Evolutionary conservation across 2,888 invertebrate species (phyloP), one percentile per base, ranked within the genome.

Genomic region (Fragum fragum): DNA sequence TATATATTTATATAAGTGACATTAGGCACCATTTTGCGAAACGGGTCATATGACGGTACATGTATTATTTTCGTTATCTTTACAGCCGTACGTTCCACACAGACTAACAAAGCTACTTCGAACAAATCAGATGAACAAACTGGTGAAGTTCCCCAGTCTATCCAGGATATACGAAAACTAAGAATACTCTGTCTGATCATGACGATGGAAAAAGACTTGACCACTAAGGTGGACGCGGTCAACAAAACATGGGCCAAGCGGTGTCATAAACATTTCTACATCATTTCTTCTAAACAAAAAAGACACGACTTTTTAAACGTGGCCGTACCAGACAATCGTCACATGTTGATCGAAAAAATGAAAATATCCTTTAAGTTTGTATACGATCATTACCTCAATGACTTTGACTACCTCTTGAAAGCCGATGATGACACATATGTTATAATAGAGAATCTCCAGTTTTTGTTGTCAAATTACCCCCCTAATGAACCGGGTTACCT

Each of bases 401-500:
- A 98, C 73, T 97, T 97, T 1, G 99, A 99, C 95, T 99, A 98
- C 98, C 98, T 99, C 94, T 95, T 99, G 89, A 99, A 99, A 94
- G 99, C 99, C 21, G 99, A 99, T 92, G 99, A 99, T 94, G 99
- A 99, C 93, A 99, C 99, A 96, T 99, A 98, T 94, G 98, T 99
- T 32, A 96, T 99, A 36, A 96, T 99, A 61, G 99, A 99, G 95
- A 99, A 99, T 95, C 95, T 99, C 63, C 96, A 99, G 23, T 97
- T 97, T 92, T 97, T 99, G 97, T 94, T 99, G 32, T 96, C 96
- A 36, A 96, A 97, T 0, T 96, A 97, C 92, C 96, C 96, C 89
- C 95, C 97, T 0, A 95, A 95, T 0, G 96, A 97, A 6, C 97
- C 98, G 0, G 95, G 98, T 14, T 99, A 98, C 94, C 98, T 98